phyloP scores from a whole-genome alignment of 2,888 invertebrate species.

The Embidobia sp. region DNA sequence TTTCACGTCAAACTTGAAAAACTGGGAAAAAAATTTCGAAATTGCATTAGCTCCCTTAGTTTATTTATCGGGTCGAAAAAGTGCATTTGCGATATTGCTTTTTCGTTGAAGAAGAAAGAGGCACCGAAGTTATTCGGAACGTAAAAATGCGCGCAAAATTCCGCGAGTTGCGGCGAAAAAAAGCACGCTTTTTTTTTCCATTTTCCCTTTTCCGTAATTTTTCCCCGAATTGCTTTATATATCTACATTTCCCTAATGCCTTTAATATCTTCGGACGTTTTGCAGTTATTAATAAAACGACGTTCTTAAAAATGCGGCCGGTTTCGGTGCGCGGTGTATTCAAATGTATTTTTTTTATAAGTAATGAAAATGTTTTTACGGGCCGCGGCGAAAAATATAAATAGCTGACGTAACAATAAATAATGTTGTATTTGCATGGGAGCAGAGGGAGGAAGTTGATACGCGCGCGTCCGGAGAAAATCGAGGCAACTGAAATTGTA shows the following conservation, averaged over 20 bases:
- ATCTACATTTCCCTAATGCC: slow-evolving; percentile 42
- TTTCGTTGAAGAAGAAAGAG: slow-evolving; percentile 41
- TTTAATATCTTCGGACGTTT: slow-evolving; percentile 53
- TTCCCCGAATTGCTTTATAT: slow-evolving; percentile 27
- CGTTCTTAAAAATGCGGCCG: slow-evolving; percentile 16
- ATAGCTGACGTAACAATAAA: slow-evolving; percentile 41
- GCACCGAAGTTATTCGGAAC: slow-evolving; percentile 42
- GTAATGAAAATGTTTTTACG: slow-evolving; percentile 49
- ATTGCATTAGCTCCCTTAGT: slow-evolving; percentile 49
- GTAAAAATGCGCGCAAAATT: slow-evolving; percentile 48
- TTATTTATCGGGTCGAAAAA: slow-evolving; percentile 43
- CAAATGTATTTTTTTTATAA: slow-evolving; percentile 42
- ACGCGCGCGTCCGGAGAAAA: slow-evolving; percentile 35
- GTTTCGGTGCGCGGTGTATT: slow-evolving; percentile 13
- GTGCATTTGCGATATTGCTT: slow-evolving; percentile 56
- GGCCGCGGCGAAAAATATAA: slow-evolving; percentile 26
- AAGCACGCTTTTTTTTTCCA: slow-evolving; percentile 9
- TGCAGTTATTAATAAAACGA: slow-evolving; percentile 51
- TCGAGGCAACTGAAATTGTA: slow-evolving; percentile 51
- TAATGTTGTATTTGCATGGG: slow-evolving; percentile 33
- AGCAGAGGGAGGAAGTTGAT: slow-evolving; percentile 19
- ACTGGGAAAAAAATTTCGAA: slow-evolving; percentile 45
- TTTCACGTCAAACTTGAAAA: slow-evolving; percentile 41
- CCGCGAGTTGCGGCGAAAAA: slow-evolving; percentile 19
- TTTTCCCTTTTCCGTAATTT: slow-evolving; percentile 8